Conservation (phyloP, 2,888 invertebrate genomes). For the Phasia obesa region DNA sequence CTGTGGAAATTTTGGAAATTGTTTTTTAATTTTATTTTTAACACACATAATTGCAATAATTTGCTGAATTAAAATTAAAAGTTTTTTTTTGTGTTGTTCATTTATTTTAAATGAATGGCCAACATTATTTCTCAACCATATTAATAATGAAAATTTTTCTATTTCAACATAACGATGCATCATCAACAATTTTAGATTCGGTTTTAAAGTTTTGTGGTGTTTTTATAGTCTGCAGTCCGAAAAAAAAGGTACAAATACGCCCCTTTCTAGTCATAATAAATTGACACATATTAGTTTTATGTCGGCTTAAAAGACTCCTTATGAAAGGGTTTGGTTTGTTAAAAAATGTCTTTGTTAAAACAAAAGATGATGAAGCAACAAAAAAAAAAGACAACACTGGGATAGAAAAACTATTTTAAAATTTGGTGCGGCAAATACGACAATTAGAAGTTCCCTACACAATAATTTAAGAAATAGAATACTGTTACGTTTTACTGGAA, state of each 20-base stretch:
- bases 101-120: constrained; percentile 2
- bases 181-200: constrained; percentile 36
- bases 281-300: constrained; percentile 71
- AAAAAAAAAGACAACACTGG: not conserved
- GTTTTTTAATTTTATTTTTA: not conserved
- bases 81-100: not conserved
- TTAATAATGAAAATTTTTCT: constrained; percentile 58
- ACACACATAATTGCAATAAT: not conserved
- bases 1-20: not conserved
- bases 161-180: constrained; percentile 64
- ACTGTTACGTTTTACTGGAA: too few species aligned
- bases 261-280: constrained; percentile 71
- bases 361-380: constrained; percentile 21
- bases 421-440: not conserved
- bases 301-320: constrained; percentile 62
- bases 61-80: constrained; percentile 55
- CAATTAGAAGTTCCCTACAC: not conserved
- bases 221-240: constrained; percentile 1
- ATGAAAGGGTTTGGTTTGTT: constrained; percentile 53
- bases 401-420: not conserved
- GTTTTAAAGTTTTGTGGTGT: constrained; percentile 13
- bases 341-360: constrained; percentile 70
- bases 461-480: too few species aligned
- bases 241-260: constrained; percentile 54
- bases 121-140: constrained; percentile 30